Evolutionary conservation across 2,888 invertebrate species (phyloP).

Genomic region (Furcula furcula): DNA sequence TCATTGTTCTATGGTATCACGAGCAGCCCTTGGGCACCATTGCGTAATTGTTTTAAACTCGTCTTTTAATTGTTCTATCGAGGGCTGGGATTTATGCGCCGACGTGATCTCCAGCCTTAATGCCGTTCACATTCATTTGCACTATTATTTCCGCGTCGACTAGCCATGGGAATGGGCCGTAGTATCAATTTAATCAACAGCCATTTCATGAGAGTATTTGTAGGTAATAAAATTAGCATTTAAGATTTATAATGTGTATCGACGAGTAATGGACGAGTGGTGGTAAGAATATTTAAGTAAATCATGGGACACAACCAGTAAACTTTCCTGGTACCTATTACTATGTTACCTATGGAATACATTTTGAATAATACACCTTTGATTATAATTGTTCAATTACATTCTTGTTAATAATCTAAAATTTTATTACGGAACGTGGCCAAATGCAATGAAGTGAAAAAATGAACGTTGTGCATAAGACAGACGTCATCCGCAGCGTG

Average conservation of each 20-base stretch:
- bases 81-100: constrained; percentile 71
- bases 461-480: constrained; percentile 43
- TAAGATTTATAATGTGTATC: constrained; percentile 20
- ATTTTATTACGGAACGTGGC: constrained; percentile 6
- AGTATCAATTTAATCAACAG: constrained; percentile 69
- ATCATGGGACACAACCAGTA: no score
- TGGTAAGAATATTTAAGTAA: no score
- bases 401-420: no score
- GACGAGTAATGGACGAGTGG: no score
- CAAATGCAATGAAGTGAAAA: constrained; percentile 21
- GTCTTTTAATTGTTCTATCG: constrained; percentile 82
- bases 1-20: constrained; percentile 56
- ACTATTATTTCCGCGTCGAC: constrained; percentile 73
- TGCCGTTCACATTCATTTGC: constrained; percentile 72
- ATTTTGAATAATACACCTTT: no score
- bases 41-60: constrained; percentile 81
- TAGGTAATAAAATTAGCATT: constrained; percentile 51
- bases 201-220: constrained; percentile 48
- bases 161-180: constrained; percentile 67
- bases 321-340: no score
- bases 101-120: constrained; percentile 74
- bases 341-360: no score
- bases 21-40: constrained; percentile 67
- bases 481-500: constrained; percentile 55
- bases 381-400: no score